Percentiles rank a stretch among this genome's conserved stretches.
phyloP scores from a whole-genome alignment of 2,113 vertebrate species.

The Orthonyx spaldingii region DNA sequence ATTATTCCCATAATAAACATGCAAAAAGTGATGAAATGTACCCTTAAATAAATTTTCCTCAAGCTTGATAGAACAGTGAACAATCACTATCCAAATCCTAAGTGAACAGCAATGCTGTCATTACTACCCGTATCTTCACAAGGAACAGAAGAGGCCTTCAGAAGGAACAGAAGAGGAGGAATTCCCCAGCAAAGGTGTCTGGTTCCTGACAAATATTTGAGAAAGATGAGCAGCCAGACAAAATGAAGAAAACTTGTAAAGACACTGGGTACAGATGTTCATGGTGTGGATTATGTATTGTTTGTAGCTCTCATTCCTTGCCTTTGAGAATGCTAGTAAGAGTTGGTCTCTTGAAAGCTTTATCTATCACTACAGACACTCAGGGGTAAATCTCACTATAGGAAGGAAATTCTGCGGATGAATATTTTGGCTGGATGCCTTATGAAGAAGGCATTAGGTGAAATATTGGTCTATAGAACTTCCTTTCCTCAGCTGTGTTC shows the following conservation, averaged over 20 bases:
- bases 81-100: background rate
- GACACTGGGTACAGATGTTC: background rate
- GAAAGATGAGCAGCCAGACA: background rate
- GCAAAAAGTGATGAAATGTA: background rate
- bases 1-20: constrained; percentile 35
- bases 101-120: background rate
- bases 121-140: background rate
- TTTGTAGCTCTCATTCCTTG: background rate
- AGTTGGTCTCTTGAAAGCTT: constrained; percentile 2
- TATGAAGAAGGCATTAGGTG: constrained; percentile 25
- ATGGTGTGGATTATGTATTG: background rate
- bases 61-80: background rate
- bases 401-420: constrained; percentile 47
- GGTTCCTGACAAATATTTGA: background rate
- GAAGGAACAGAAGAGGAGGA: background rate
- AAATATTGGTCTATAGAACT: constrained; percentile 48
- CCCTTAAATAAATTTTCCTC: background rate
- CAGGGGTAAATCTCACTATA: constrained; percentile 12
- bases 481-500: constrained; percentile 11
- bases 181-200: background rate
- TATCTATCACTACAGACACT: constrained; percentile 24
- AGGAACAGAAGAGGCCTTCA: background rate
- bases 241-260: background rate
- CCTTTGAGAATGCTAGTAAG: constrained; percentile 27
- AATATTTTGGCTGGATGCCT: constrained; percentile 36